Evolutionary conservation across 2,113 vertebrate species (phyloP), one percentile per base, ranked within the genome.

Genomic region (Thunnus maccoyii): DNA sequence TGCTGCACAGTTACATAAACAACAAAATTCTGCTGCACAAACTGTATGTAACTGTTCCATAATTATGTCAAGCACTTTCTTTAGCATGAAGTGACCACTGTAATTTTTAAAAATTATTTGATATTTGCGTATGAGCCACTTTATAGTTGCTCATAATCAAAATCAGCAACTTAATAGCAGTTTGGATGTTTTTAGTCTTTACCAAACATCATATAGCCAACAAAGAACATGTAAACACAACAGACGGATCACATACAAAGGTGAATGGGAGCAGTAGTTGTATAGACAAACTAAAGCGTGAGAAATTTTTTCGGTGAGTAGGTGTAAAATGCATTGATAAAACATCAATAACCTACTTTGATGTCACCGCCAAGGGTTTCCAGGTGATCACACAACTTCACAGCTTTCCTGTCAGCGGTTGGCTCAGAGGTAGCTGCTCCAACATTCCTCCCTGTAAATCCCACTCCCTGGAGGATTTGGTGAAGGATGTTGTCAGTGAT

Each of bases 401-500:
- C 75, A 64, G 69, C 64, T 18, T 65, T 62, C 32, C 57, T 60
- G 63, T 76, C 86, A 72, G 20, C 64, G 74, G 66, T 41, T 61
- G 41, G 57, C 77, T 84, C 66, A 69, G 69, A 69, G 68, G 50
- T 66, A 57, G 73, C 76, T 7, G 27, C 61, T 73, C 30, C 57
- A 27, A 47, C 41, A 62, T 68, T 68, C 63, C 32, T 68, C 41
- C 47, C 11, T 56, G 56, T 72, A 50, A 76, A 78, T 89, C 47
- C 51, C 10, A 2, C 15, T 79, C 72, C 72, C 83, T 1, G 16
- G 63, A 63, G 80, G 58, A 70, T 54, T 65, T 1, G 2, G 36
- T 81, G 74, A 81, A 51, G 76, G 74, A 63, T 84, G 78, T 62
- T 78, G 83, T 80, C 70, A 70, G 66, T 79, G 80, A 86, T 75